phyloP scores from a whole-genome alignment of 2,797 vertebrate species.

The Champsocephalus gunnari region DNA sequence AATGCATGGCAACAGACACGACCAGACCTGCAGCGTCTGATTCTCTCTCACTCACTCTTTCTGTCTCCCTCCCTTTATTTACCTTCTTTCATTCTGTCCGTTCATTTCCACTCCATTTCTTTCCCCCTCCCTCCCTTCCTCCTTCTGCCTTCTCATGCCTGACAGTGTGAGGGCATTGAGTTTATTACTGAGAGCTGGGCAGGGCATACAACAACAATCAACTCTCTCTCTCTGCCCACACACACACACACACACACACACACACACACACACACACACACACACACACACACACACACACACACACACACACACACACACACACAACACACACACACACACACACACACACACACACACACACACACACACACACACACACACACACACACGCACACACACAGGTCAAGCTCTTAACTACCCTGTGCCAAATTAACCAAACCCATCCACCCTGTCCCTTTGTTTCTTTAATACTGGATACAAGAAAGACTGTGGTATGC shows the following conservation, averaged over 20 bases:
- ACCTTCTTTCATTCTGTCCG: constrained; percentile 47
- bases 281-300: constrained; percentile 25
- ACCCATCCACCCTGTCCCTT: constrained; percentile 55
- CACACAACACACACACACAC: constrained; percentile 34
- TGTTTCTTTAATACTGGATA: constrained; percentile 55
- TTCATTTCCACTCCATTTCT: constrained; percentile 55
- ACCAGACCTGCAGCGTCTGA: constrained; percentile 76
- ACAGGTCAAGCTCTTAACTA: constrained; percentile 53
- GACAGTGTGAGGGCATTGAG: constrained; percentile 70
- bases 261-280: constrained; percentile 36
- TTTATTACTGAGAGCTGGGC: constrained; percentile 73
- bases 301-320: constrained; percentile 34
- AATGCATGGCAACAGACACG: constrained; percentile 77
- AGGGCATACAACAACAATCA: constrained; percentile 73
- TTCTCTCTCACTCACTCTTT: constrained; percentile 42
- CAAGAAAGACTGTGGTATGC: constrained; percentile 59
- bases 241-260: constrained; percentile 36
- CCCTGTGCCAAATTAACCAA: constrained; percentile 54
- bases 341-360: constrained; percentile 40
- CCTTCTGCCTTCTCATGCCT: constrained; percentile 61
- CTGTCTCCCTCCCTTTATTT: constrained; percentile 46
- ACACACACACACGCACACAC: constrained; percentile 27
- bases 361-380: constrained; percentile 32
- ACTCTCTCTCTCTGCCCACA: constrained; percentile 1
- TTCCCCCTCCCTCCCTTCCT: constrained; percentile 48